phyloP scores from a whole-genome alignment of 1,140 invertebrate species.

The Cydia fagiglandana region DNA sequence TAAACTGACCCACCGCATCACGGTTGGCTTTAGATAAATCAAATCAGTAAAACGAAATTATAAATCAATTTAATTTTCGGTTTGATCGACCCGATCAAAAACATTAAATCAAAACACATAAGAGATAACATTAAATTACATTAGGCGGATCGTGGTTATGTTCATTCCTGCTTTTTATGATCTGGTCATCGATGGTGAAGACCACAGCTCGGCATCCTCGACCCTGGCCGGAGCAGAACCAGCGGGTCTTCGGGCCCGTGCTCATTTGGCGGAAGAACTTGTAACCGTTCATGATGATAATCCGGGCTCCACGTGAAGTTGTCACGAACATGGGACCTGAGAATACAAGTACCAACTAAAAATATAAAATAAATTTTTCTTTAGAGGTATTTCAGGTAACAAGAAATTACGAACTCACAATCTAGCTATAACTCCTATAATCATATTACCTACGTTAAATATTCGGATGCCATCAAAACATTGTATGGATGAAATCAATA shows the following conservation, averaged over 20 bases:
- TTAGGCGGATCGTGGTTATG: slow-evolving; percentile 28
- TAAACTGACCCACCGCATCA: no score
- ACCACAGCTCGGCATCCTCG: slow-evolving; percentile 16
- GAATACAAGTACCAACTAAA: neutral
- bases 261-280: slow-evolving; percentile 1
- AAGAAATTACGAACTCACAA: no score
- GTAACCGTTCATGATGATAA: slow-evolving; percentile 1
- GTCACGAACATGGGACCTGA: slow-evolving; percentile 5
- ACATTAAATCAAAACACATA: neutral
- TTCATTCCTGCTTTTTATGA: neutral
- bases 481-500: no score
- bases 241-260: slow-evolving; percentile 6
- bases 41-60: no score
- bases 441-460: no score
- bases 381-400: no score
- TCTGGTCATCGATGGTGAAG: slow-evolving; percentile 22
- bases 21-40: no score
- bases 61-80: no score
- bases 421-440: no score
- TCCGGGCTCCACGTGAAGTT: neutral
- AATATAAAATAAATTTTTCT: no score
- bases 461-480: no score
- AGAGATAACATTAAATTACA: neutral
- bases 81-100: no score
- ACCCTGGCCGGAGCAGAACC: slow-evolving; percentile 12